phyloP scores from a whole-genome alignment of 2,888 invertebrate species.

The Ophion costatus region DNA sequence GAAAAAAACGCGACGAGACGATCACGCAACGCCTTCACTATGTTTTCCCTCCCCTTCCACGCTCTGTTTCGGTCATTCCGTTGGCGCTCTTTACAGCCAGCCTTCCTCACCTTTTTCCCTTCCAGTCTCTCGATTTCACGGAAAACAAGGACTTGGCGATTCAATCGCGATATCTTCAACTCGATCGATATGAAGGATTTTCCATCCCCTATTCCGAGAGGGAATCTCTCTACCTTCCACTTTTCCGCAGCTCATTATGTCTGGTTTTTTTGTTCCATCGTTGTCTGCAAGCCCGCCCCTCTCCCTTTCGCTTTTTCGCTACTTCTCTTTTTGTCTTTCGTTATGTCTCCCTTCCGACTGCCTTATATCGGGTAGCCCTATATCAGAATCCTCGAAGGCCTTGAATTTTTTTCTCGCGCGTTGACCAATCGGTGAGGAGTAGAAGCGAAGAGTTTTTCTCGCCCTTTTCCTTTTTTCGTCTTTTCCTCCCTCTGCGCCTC shows the following conservation, averaged over 20 bases:
- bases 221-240: slow-evolving; percentile 49
- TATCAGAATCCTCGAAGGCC: slow-evolving; percentile 23
- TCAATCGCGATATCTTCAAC: slow-evolving; percentile 47
- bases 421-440: slow-evolving; percentile 45
- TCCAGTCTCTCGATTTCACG: slow-evolving; percentile 16
- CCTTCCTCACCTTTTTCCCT: neutral
- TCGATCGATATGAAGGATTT: slow-evolving; percentile 50
- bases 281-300: neutral
- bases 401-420: slow-evolving; percentile 11
- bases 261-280: slow-evolving; percentile 19
- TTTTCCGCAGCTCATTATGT: slow-evolving; percentile 59
- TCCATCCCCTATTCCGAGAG: slow-evolving; percentile 35
- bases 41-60: slow-evolving; percentile 31
- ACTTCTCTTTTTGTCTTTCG: slow-evolving; percentile 11
- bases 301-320: slow-evolving; percentile 6
- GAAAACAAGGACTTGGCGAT: slow-evolving; percentile 56
- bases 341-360: slow-evolving; percentile 22
- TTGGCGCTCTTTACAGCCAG: slow-evolving; percentile 22
- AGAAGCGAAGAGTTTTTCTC: slow-evolving; percentile 6
- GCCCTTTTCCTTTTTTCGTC: neutral
- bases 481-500: slow-evolving; percentile 8
- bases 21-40: slow-evolving; percentile 27
- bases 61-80: slow-evolving; percentile 48
- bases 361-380: neutral
- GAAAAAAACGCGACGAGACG: slow-evolving; percentile 32